phyloP scores from a whole-genome alignment of 2,888 invertebrate genomes.

The Pheosia gnoma region DNA sequence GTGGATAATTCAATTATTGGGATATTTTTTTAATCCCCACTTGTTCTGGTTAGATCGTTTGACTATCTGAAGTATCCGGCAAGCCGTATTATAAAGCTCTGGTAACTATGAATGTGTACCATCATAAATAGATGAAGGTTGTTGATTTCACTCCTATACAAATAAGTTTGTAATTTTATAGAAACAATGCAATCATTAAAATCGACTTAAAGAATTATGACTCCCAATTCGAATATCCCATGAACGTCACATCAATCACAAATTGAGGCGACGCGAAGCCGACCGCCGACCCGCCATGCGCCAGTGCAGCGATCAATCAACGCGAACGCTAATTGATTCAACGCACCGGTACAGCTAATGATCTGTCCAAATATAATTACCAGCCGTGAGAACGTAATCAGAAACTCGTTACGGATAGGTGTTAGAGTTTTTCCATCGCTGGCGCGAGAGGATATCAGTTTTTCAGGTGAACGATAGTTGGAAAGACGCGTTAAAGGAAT shows the following conservation, averaged over 20 bases:
- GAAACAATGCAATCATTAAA: background rate
- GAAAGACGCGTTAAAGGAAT: too few relatives aligned
- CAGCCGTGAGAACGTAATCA: conserved; percentile 5
- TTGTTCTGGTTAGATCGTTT: too few relatives aligned
- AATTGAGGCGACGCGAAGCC: background rate
- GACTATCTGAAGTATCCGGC: too few relatives aligned
- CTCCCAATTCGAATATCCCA: conserved; percentile 1
- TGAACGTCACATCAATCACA: conserved; percentile 17
- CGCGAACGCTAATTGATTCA: conserved; percentile 18
- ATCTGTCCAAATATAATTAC: conserved; percentile 5
- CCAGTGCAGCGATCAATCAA: conserved; percentile 13
- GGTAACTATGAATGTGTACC: too few relatives aligned
- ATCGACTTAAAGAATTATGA: background rate
- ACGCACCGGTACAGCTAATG: background rate
- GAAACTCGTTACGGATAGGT: conserved; percentile 12
- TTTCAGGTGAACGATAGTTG: too few relatives aligned
- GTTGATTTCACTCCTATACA: too few relatives aligned
- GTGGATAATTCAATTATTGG: background rate
- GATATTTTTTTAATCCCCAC: too few relatives aligned
- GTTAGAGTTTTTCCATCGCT: background rate
- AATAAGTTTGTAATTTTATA: too few relatives aligned
- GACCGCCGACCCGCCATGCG: background rate
- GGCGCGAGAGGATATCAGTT: too few relatives aligned
- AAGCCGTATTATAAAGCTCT: too few relatives aligned
- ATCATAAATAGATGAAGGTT: too few relatives aligned